Evolutionary conservation across 2,797 vertebrate genomes (phyloP).

Genomic region (Rhinichthys osculus): DNA sequence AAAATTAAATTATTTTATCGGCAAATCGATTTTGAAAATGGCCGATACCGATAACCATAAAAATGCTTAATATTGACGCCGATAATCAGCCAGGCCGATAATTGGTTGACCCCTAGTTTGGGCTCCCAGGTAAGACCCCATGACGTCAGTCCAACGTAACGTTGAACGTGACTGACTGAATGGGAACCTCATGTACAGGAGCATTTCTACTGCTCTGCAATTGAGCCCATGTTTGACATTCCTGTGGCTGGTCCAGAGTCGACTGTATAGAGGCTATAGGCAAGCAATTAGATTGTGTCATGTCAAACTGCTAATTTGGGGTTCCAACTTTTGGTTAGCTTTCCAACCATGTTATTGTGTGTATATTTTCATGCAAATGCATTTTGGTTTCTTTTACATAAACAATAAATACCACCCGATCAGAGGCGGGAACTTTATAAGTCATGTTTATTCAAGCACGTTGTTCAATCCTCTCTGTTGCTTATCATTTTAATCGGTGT

Average conservation of each 20-base stretch:
- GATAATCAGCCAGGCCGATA: too few relatives aligned
- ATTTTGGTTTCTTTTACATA: slow-evolving; percentile 55
- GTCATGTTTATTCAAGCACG: slow-evolving; percentile 35
- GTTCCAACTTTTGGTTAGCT: slow-evolving; percentile 27
- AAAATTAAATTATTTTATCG: too few relatives aligned
- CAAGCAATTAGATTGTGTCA: slow-evolving; percentile 38
- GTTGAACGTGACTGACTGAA: too few relatives aligned
- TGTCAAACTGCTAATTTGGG: slow-evolving; percentile 31
- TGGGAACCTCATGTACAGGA: slow-evolving; percentile 59
- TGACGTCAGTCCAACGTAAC: too few relatives aligned
- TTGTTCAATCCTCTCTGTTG: slow-evolving; percentile 11
- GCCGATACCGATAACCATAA: too few relatives aligned
- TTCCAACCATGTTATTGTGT: slow-evolving; percentile 4
- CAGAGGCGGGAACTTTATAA: slow-evolving; percentile 27
- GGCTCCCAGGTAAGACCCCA: too few relatives aligned
- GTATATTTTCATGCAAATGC: slow-evolving; percentile 41
- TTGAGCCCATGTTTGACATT: slow-evolving; percentile 77
- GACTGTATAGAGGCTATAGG: slow-evolving; percentile 43
- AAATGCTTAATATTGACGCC: too few relatives aligned
- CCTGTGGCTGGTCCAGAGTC: slow-evolving; percentile 71
- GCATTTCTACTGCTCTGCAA: slow-evolving; percentile 69
- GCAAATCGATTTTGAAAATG: too few relatives aligned
- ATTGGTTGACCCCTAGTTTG: too few relatives aligned
- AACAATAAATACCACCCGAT: slow-evolving; percentile 53
- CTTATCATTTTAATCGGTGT: slow-evolving; percentile 36